Conservation (phyloP, 2,888 invertebrate species). For the Coelogynopora nodosa region DNA sequence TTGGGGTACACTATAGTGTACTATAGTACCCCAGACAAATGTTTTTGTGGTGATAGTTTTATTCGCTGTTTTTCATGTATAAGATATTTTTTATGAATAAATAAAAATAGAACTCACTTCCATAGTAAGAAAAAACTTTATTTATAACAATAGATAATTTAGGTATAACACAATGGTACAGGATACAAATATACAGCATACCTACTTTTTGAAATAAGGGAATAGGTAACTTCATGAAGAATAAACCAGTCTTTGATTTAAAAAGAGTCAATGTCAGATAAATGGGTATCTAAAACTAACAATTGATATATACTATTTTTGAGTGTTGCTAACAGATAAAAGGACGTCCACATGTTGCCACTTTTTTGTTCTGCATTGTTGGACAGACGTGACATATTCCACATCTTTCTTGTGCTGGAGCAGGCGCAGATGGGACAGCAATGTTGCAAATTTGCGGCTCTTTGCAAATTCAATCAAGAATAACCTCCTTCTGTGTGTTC, state of each 20-base stretch:
- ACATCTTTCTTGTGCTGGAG: background rate
- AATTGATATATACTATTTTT: constrained; percentile 3
- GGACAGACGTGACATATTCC: background rate
- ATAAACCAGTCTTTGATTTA: too few relatives aligned
- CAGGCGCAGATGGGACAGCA: background rate
- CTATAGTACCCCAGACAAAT: too few relatives aligned
- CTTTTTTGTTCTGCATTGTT: background rate
- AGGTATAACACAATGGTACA: too few relatives aligned
- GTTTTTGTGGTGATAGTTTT: background rate
- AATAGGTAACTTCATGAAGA: too few relatives aligned
- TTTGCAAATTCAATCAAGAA: constrained; percentile 18
- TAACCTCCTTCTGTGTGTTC: constrained; percentile 20
- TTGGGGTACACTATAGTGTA: background rate
- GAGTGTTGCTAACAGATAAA: constrained; percentile 2
- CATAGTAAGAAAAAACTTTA: background rate
- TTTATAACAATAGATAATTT: too few relatives aligned
- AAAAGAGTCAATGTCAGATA: constrained; percentile 19
- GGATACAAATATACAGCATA: too few relatives aligned
- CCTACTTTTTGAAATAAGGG: background rate
- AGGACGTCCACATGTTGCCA: background rate
- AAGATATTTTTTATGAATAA: background rate
- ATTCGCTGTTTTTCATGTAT: background rate
- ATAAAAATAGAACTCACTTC: background rate
- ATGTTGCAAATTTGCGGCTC: background rate
- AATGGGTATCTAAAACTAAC: background rate